Conservation (phyloP, 2,797 vertebrate genomes). For the Myotis daubentonii region DNA sequence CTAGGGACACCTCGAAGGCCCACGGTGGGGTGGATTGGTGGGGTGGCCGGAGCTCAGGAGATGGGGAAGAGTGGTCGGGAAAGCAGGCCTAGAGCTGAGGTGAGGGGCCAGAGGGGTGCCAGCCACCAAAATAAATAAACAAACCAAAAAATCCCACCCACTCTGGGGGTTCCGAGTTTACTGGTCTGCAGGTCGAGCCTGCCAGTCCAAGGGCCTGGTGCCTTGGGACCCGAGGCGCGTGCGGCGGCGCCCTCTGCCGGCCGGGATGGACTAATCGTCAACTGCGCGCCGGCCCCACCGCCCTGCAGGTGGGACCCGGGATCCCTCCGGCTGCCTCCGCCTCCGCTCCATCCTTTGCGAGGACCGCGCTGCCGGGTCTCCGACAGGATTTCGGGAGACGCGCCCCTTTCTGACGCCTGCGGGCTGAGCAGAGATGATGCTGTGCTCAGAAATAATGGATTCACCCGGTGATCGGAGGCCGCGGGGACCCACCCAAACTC, state of each 20-base stretch:
- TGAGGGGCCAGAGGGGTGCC: not conserved
- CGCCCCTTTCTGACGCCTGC: not conserved
- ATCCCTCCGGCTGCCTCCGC: slow-evolving; percentile 45
- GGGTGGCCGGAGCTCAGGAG: not conserved
- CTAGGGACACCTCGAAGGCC: not conserved
- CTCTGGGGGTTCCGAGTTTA: not conserved
- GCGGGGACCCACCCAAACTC: slow-evolving; percentile 21
- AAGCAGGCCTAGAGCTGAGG: not conserved
- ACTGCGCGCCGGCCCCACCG: not conserved
- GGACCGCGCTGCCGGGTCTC: not conserved
- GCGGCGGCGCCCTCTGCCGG: slow-evolving; percentile 78
- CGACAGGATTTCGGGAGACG: slow-evolving; percentile 9
- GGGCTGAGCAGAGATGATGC: slow-evolving; percentile 19
- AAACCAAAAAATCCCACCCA: not conserved
- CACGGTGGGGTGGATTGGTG: not conserved
- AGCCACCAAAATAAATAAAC: not conserved
- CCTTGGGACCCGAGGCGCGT: not conserved
- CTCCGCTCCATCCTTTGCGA: not conserved
- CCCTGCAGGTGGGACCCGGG: slow-evolving; percentile 1
- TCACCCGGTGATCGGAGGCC: slow-evolving; percentile 38
- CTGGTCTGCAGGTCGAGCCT: not conserved
- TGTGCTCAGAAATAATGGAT: slow-evolving; percentile 31
- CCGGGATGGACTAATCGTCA: not conserved
- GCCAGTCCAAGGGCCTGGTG: not conserved
- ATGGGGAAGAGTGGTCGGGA: not conserved